Base-by-base conservation (phyloP, 2,888 invertebrate species). In the Anoncus sp. region DNA sequence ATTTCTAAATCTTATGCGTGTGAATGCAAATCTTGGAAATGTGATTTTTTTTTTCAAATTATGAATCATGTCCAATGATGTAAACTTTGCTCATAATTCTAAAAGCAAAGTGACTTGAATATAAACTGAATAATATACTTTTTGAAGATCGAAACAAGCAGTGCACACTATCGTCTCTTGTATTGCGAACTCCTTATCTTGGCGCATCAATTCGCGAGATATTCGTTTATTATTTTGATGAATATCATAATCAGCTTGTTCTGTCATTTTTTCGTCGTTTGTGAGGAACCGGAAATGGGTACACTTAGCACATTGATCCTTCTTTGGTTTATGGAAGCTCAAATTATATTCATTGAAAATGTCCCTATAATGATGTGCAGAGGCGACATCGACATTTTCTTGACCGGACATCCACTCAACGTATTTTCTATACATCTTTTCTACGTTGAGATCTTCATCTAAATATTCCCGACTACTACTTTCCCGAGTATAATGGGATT, bases 381-480 rank as follows among this genome's bases (percentile, higher is more conserved):
- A 18, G 18, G 55, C 18, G 38, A 57, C 55, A 57, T n/a, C 27
- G 9, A 27, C 31, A 57, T 35, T 18, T 57, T 35, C 35, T 31
- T 18, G 16, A 35, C 1, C 55, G 18, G 55, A 31, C 55, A 57
- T 57, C 65, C 73, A 73, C 47, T 53, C 27, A 40, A 73, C 66
- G 63, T 66, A 73, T 40, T 60, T 22, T 20, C 65, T 6, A 27
- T 57, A 73, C 57, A 65, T 73, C 59, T 66, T 55, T 31, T 60
- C 51, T 7, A 65, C n/a, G 35, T 27, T 49, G 14, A 73, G 51
- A 20, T 53, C 31, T 49, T 66, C 73, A 12, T 73, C 47, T 20
- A 73, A 65, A 57, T 73, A 73, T 55, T 65, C 65, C 49, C 73
- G 73, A 57, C 35, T 73, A 65, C 51, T 60, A 65, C 51, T 60